Base-by-base conservation (phyloP, 2,797 vertebrate genomes). In the Poeciliopsis presidionis region DNA sequence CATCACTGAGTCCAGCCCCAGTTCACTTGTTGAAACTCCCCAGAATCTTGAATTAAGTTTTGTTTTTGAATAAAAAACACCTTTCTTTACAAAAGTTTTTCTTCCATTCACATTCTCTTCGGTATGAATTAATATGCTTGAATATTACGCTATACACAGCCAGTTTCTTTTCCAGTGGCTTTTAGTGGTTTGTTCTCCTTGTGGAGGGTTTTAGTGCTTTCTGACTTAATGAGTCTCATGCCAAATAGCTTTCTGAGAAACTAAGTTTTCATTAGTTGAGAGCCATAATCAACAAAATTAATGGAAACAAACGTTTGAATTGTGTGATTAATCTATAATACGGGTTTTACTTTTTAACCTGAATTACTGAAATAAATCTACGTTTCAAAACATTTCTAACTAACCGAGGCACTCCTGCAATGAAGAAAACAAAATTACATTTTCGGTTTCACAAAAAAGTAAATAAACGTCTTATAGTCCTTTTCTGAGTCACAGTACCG, bases 401-500 rank as follows among this genome's bases (percentile, higher is more conserved):
- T 25, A 12, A 41, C 20, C 2, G 20, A 41, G 63, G 5, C 18
- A 67, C 20, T 22, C 63, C 20, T 67, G 9, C 25, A 75, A 45
- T 80, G 74, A 69, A 81, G 67, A 43, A 84, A 73, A 53, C 81
- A 79, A 86, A 75, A 77, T 69, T 81, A 77, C 46, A 76, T 53
- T 81, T 84, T 76, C 12, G 82, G 70, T 92, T 85, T 43, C 75
- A 78, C 85, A 88, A 81, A 83, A 74, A 81, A 86, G 88, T 91
- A 91, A 90, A 86, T 91, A 92, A 90, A 87, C 79, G 61, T 75
- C 83, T 84, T 63, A 83, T 79, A 79, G 81, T 90, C 88, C 75
- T 84, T 71, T 30, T 65, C 61, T 67, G 79, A 84, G 90, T 91
- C 84, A 83, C 81, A 72, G 49, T 81, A 79, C 79, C 73, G 73